Conservation (phyloP, 2,113 vertebrate species). For the Melanerpes formicivorus region DNA sequence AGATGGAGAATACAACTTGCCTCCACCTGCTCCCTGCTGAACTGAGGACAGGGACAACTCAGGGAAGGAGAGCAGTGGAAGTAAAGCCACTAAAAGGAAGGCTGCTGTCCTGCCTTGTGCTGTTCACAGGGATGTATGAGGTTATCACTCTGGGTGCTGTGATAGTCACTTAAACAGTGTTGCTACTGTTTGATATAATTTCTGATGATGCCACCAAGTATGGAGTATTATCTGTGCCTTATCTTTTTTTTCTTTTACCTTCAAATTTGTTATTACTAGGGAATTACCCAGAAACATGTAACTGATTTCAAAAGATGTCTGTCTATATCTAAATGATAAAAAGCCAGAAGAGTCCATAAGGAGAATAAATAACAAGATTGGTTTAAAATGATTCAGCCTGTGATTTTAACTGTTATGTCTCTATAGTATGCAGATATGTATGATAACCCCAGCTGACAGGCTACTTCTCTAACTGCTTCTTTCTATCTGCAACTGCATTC, state of each 20-base stretch:
- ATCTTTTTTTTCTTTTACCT: neutral
- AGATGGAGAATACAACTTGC: neutral
- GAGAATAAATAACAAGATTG: neutral
- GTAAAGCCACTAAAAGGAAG: neutral
- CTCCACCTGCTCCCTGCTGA: neutral
- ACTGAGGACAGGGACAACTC: neutral
- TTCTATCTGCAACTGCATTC: neutral
- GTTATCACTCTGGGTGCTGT: neutral
- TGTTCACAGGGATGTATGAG: too few relatives aligned
- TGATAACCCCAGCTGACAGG: neutral
- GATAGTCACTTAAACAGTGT: neutral
- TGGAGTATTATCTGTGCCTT: neutral
- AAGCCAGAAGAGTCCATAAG: neutral
- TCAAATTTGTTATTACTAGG: neutral
- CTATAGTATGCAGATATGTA: neutral
- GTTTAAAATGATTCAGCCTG: neutral
- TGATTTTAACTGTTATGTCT: neutral
- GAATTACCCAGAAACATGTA: neutral
- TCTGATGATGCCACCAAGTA: fast-evolving
- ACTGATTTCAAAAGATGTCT: neutral
- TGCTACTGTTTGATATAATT: neutral
- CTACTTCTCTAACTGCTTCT: neutral
- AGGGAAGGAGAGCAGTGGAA: neutral
- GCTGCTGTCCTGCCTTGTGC: neutral
- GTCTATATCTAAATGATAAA: neutral